Evolutionary conservation across 1,140 invertebrate genomes (phyloP), one percentile per base, ranked within the genome.

Genomic region (Drusus annulatus): DNA sequence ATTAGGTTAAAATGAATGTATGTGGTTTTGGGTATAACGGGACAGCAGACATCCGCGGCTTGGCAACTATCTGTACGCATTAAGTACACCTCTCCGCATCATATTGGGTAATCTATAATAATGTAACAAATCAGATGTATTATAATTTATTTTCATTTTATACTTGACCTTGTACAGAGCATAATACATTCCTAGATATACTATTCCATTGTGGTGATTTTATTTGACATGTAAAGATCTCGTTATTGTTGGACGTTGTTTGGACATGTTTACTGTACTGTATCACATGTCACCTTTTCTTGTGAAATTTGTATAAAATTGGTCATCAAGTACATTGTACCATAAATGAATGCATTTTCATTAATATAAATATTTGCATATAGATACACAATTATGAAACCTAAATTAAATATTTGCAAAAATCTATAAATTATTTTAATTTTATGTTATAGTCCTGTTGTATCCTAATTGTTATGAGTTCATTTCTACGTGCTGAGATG

Each of bases 321-420:
- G 75, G 76, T 80, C 76, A 80, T 83, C 79, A 86, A 36, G 87
- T 87, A 88, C 83, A 83, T 86, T 89, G 88, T 90, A 90, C 88
- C 86, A 89, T 89, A 89, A 80, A 87, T 77, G 81, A 87, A 89
- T 83, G 80, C 88, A 88, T 90, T 88, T 90, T 89, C 88, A 90
- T 89, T 90, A 89, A 89, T 90, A 89, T 89, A 88, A 89, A 90
- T 89, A 90, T 89, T 89, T 83, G 84, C 84, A 83, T 84, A 84
- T 89, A 89, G 89, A 90, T 89, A 88, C 89, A 89, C 89, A 88
- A 90, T 90, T 90, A 90, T 89, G 86, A 89, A 89, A 89, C 77
- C 79, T 81, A 83, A 81, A 89, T 89, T 89, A 90, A 89, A 90
- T 90, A 90, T 90, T 90, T 90, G 88, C 89, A 90, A 90, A 90